Base-by-base conservation (phyloP, 1,140 invertebrate species). In the Zaprionus camerounensis region DNA sequence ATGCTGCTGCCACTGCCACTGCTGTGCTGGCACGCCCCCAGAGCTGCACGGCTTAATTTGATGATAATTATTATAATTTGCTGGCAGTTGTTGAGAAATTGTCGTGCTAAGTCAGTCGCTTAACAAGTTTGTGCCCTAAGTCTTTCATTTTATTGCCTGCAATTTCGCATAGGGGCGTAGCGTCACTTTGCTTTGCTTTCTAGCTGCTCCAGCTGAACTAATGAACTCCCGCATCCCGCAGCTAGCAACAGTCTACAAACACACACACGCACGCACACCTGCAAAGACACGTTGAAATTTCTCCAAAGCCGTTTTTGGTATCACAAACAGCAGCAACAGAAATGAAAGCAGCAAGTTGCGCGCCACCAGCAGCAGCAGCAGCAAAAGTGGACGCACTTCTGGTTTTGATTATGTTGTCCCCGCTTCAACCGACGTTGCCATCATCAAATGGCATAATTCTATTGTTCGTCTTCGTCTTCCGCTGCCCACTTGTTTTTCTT, bases 371-470 rank as follows among this genome's bases (percentile, higher is more conserved):
- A 34, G 31, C 28, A 31, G 28, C 28, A 31, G 28, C 31, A 34
- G 28, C 51, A 74, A 72, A 77, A 80, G 78, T 73, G 69, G 74
- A 72, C 64, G 81, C 74, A 87, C 46, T 55, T 55, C 62, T 65
- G 79, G 62, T 88, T 83, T 88, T 76, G 51, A 72, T 78, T 76
- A 78, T 78, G 75, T 88, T 78, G 76, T 73, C 28, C 24, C 46
- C 70, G 41, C 41, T 46, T 6, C 41, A 7, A 7, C 17, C 41
- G 41, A 46, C 62, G 61, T 46, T 76, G 63, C 34, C 71, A 74
- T 62, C 53, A 74, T 75, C 74, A 88, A 90, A 90, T 90, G 85
- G 86, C 85, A 90, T 90, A 90, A 90, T 90, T 90, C 85, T 90
- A 59, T 90, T 90, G 85, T 90, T 90, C 67, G 67, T 36, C 65